A percentile compares a stretch with the other conserved stretches of the same genome.
phyloP scores from a whole-genome alignment of 2,888 invertebrate species.

The Dolomedes plantarius region DNA sequence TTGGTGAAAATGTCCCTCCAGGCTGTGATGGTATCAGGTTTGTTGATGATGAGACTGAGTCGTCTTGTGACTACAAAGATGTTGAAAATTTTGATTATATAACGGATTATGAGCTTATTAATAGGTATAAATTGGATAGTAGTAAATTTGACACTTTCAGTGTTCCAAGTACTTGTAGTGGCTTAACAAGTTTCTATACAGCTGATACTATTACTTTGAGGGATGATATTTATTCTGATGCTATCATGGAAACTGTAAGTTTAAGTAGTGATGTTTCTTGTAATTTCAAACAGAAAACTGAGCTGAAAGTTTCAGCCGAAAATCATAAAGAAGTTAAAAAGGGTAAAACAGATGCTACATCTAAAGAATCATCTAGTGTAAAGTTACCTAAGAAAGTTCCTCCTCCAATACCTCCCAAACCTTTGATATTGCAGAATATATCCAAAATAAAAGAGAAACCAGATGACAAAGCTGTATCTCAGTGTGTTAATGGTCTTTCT shows the following conservation, averaged over 20 bases:
- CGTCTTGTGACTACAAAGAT: slow-evolving; percentile 69
- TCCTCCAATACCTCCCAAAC: slow-evolving; percentile 62
- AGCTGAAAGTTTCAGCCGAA: background rate
- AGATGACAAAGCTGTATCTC: slow-evolving; percentile 14
- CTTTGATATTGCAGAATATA: slow-evolving; percentile 13
- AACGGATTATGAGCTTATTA: slow-evolving; percentile 57
- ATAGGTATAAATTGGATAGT: slow-evolving; percentile 47
- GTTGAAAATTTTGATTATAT: slow-evolving; percentile 62
- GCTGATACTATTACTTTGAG: slow-evolving; percentile 59
- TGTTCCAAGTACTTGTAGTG: slow-evolving; percentile 64
- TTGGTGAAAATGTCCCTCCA: slow-evolving; percentile 65
- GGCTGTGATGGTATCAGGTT: slow-evolving; percentile 61
- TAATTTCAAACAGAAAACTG: slow-evolving; percentile 24
- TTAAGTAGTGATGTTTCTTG: slow-evolving; percentile 37
- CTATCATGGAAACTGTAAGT: slow-evolving; percentile 40
- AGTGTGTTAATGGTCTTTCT: slow-evolving; percentile 59
- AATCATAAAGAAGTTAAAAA: slow-evolving; percentile 4
- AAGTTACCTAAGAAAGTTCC: slow-evolving; percentile 46
- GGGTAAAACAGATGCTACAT: background rate
- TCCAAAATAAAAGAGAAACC: slow-evolving; percentile 3
- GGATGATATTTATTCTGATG: slow-evolving; percentile 56
- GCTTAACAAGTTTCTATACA: slow-evolving; percentile 66
- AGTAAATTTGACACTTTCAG: slow-evolving; percentile 57
- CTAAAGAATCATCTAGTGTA: background rate
- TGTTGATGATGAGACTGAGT: slow-evolving; percentile 71